A percentile compares a stretch with the other conserved stretches of the same genome.
phyloP scores from a whole-genome alignment of 1,140 invertebrate genomes.

The Drosophila azteca region DNA sequence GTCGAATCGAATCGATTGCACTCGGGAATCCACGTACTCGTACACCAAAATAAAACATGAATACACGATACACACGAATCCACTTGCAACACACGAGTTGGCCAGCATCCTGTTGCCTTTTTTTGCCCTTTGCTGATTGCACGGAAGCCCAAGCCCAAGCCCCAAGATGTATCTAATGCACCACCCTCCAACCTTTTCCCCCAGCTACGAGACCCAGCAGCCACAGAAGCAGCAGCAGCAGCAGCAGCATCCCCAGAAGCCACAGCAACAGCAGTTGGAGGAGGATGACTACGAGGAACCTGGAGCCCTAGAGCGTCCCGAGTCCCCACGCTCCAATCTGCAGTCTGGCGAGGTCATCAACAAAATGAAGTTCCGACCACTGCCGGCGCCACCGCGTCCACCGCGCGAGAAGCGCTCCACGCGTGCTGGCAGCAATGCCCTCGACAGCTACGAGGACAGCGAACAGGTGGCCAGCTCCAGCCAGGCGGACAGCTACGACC shows the following conservation, averaged over 20 bases:
- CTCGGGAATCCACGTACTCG: constrained; percentile 36
- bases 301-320: constrained; percentile 53
- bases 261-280: constrained; percentile 23
- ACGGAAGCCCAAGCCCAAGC: constrained; percentile 14
- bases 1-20: background rate
- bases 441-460: constrained; percentile 75
- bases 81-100: constrained; percentile 24
- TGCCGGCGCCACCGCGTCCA: constrained; percentile 92
- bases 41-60: constrained; percentile 37
- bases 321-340: constrained; percentile 85
- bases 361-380: constrained; percentile 91
- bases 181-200: constrained; percentile 60
- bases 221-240: constrained; percentile 25
- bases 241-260: constrained; percentile 1
- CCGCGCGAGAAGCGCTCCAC: constrained; percentile 86
- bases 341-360: constrained; percentile 89
- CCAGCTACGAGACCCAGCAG: constrained; percentile 56
- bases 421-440: constrained; percentile 59
- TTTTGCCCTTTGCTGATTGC: constrained; percentile 48
- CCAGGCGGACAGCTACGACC: constrained; percentile 73
- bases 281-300: constrained; percentile 81
- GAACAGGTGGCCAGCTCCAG: constrained; percentile 73
- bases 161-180: constrained; percentile 64
- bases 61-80: constrained; percentile 66
- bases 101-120: constrained; percentile 27